Conservation (phyloP, 2,113 vertebrate genomes). For the Numida meleagris region DNA sequence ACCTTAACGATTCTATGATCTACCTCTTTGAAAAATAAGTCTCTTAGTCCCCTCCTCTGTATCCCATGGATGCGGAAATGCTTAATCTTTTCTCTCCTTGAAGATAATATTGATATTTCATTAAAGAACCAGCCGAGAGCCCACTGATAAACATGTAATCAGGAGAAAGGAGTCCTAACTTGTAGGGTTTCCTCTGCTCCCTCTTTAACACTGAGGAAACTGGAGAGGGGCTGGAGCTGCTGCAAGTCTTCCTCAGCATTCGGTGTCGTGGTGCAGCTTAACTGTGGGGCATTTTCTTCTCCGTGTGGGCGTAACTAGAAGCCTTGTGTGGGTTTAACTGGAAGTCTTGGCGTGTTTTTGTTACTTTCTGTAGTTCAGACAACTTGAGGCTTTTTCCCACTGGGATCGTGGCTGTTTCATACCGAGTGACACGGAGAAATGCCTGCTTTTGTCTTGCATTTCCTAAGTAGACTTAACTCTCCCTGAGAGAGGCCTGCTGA, state of each 20-base stretch:
- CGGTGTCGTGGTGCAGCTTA: not conserved
- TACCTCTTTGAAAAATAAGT: fast-evolving
- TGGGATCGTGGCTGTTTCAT: not conserved
- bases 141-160: not conserved
- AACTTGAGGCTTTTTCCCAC: not conserved
- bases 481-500: fast-evolving
- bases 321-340: slow-evolving; percentile 25
- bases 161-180: fast-evolving
- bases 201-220: not conserved
- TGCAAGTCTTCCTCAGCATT: not conserved
- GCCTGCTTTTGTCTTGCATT: fast-evolving
- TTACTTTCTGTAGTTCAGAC: slow-evolving; percentile 7
- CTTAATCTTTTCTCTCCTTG: not conserved
- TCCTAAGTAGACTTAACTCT: not conserved
- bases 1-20: not conserved
- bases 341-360: slow-evolving; percentile 8
- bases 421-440: not conserved
- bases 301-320: not conserved
- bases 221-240: not conserved
- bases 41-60: not conserved
- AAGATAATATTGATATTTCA: not conserved
- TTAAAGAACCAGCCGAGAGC: not conserved
- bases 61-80: not conserved
- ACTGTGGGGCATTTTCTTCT: not conserved
- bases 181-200: not conserved